Percentiles rank a stretch among this genome's conserved stretches.
phyloP scores from a whole-genome alignment of 2,797 vertebrate species.

The Squalus acanthias region DNA sequence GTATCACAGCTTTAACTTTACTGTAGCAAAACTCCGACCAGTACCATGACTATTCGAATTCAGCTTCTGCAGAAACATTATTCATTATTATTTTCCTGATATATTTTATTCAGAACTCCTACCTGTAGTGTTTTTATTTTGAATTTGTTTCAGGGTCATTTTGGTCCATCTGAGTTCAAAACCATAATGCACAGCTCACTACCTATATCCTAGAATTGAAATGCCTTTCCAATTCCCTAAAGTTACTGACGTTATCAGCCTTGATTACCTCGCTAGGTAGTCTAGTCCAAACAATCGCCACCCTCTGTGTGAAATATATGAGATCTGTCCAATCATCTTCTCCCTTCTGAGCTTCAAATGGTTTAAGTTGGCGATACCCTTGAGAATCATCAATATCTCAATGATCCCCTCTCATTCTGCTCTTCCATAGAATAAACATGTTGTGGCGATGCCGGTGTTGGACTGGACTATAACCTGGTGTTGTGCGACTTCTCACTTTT shows the following conservation, averaged over 20 bases:
- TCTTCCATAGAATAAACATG: not conserved
- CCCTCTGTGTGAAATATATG: not conserved
- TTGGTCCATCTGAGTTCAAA: too few species aligned
- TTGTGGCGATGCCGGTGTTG: too few species aligned
- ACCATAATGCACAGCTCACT: too few species aligned
- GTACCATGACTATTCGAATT: not conserved
- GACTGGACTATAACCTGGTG: too few species aligned
- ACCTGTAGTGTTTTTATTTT: not conserved
- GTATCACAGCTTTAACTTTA: not conserved
- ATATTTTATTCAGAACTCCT: not conserved
- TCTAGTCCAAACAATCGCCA: not conserved
- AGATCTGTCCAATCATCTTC: not conserved
- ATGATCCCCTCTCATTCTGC: not conserved
- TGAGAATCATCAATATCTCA: not conserved
- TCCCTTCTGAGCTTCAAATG: not conserved
- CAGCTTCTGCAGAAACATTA: not conserved
- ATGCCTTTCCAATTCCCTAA: not conserved
- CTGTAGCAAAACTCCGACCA: not conserved
- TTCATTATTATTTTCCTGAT: not conserved
- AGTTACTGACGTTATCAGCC: not conserved
- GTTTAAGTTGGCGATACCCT: not conserved
- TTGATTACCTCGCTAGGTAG: not conserved
- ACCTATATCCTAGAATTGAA: not conserved
- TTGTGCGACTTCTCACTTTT: too few species aligned
- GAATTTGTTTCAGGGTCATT: not conserved